Evolutionary conservation across 1,140 invertebrate genomes (phyloP).

Genomic region (Lasioglossum baleicum): DNA sequence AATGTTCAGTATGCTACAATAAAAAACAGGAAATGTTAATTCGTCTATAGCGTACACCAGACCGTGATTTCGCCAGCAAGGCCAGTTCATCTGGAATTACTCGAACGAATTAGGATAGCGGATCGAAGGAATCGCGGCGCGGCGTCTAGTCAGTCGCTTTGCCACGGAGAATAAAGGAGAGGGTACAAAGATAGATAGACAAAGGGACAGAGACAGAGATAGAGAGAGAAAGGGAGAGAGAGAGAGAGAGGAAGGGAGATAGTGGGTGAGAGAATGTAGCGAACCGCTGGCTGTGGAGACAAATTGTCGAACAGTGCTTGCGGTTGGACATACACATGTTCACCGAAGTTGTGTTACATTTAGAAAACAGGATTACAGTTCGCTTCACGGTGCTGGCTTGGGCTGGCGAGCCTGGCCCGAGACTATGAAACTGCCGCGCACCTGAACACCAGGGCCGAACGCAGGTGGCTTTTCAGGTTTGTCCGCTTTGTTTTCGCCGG

Average conservation of each 20-base stretch:
- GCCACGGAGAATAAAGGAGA: neutral
- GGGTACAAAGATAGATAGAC: too few relatives aligned
- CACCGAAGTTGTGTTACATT: constrained; percentile 72
- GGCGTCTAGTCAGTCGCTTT: neutral
- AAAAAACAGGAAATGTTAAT: too few relatives aligned
- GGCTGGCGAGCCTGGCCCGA: constrained; percentile 8
- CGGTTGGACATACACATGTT: constrained; percentile 73
- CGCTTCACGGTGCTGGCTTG: constrained; percentile 41
- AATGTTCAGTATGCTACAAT: too few relatives aligned
- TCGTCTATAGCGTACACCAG: too few relatives aligned
- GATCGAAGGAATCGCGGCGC: constrained; percentile 40
- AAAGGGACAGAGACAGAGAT: constrained; percentile 3
- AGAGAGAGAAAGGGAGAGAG: neutral
- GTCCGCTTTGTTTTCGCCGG: constrained; percentile 30
- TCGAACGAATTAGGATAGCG: constrained; percentile 5
- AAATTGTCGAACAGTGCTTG: constrained; percentile 76
- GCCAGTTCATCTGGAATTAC: constrained; percentile 10
- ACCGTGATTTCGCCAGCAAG: neutral
- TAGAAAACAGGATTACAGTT: constrained; percentile 79
- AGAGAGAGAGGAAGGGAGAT: neutral
- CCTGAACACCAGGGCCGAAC: constrained; percentile 52
- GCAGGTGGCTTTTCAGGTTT: constrained; percentile 56
- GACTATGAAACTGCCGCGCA: constrained; percentile 65
- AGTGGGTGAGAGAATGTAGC: constrained; percentile 21
- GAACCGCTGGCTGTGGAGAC: constrained; percentile 62